Base-by-base conservation (phyloP, 2,888 invertebrate genomes). In the Orthosia gracilis region DNA sequence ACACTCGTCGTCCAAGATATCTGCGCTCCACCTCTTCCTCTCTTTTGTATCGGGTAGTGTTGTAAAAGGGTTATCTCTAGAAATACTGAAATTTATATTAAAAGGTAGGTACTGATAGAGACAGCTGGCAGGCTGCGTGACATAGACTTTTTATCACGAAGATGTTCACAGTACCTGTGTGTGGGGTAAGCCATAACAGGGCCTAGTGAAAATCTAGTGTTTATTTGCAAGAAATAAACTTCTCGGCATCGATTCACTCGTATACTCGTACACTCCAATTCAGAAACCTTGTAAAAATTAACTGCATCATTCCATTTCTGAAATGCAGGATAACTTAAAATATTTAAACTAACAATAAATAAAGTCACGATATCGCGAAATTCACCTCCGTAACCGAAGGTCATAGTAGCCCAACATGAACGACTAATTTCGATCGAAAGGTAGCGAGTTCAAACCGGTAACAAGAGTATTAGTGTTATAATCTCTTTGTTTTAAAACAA, bases 281-380 rank as follows among this genome's bases (percentile, higher is more conserved):
- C 61, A 49, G 23, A 52, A 57, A 45, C 73, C 23, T 57, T 57
- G 26, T 62, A 40, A 57, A 65, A 58, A 50, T 57, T 2, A 13
- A 45, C 61, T 75, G 69, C 69, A n/a, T n/a, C n/a, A n/a, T n/a
- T n/a, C n/a, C n/a, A n/a, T n/a, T n/a, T n/a, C n/a, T n/a, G n/a
- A n/a, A n/a, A n/a, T n/a, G 5, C 52, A 54, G 79, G 49, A 79
- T 47, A 57, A 59, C 15, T 74, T 52, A 47, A 23, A 83, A 69
- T 83, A 66, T 69, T 21, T 26, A 59, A 82, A 71, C 50, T 58
- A n/a, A n/a, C 49, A 54, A 17, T 23, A 18, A 61, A 66, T 75
- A 71, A 82, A 69, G 76, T 11, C 73, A 76, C 81, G 81, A 69
- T 58, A 83, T 83, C 75, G 83, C 80, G 31, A 82, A 83, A 79